Evolutionary conservation across 2,797 vertebrate genomes (phyloP).

Genomic region (Cyprinella venusta): DNA sequence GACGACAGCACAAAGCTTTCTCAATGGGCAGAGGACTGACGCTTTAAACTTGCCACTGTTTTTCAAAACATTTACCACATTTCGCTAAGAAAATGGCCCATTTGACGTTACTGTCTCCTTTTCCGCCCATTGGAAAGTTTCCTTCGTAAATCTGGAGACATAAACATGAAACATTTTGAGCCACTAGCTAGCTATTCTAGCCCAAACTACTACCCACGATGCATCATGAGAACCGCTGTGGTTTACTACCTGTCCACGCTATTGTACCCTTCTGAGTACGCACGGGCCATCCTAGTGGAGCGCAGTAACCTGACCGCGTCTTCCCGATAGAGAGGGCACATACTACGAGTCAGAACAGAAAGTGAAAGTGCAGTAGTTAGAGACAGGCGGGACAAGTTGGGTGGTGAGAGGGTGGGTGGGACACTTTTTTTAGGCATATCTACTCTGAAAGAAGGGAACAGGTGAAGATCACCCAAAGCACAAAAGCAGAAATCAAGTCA

Average conservation of each 20-base stretch:
- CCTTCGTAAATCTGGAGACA: background rate
- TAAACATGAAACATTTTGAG: background rate
- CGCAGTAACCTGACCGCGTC: slow-evolving; percentile 85
- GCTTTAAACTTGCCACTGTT: background rate
- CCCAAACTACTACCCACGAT: slow-evolving; percentile 12
- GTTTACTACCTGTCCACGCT: slow-evolving; percentile 82
- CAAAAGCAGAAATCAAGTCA: slow-evolving; percentile 2
- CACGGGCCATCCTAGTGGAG: slow-evolving; percentile 78
- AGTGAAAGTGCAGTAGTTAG: slow-evolving; percentile 15
- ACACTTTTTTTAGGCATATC: background rate
- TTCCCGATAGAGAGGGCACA: slow-evolving; percentile 84
- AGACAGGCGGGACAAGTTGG: no score
- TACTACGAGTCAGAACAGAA: slow-evolving; percentile 60
- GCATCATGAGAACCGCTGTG: background rate
- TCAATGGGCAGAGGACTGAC: background rate
- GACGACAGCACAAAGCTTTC: slow-evolving; percentile 16
- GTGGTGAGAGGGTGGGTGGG: background rate
- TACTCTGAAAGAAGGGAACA: background rate
- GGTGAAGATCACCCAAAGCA: background rate
- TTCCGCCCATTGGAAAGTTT: slow-evolving; percentile 3
- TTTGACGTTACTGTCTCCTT: background rate
- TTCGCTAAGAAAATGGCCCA: background rate
- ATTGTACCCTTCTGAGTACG: slow-evolving; percentile 81
- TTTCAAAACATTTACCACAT: background rate
- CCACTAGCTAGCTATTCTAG: slow-evolving; percentile 37